Base-by-base conservation (phyloP, 2,113 vertebrate species). In the Sebastes schlegelii region DNA sequence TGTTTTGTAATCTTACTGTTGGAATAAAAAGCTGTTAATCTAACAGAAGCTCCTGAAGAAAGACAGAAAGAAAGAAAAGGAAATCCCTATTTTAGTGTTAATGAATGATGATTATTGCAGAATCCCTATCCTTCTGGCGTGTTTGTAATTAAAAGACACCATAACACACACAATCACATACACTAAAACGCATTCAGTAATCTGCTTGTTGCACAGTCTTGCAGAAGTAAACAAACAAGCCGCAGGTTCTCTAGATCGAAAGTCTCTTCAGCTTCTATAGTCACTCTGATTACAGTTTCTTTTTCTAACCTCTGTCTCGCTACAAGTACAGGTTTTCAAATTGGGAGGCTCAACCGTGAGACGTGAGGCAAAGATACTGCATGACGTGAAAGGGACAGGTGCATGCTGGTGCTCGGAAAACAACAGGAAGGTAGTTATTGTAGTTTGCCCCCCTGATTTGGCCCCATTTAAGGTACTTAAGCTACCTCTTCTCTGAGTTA, bases 71-170 rank as follows among this genome's bases (percentile, higher is more conserved):
- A 19, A 61, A 45, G 21, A 62, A 76, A 19, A 61, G 26, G 21
- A 62, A 76, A 77, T 61, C 40, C 70, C 80, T 54, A 42, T 68
- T 84, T 83, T 63, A 26, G 57, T 17, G 54, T 75, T 86, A 82
- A 87, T 79, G 61, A 86, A 62, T 1, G 13, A 42, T 80, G 65
- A 80, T 88, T 82, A 69, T 78, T 79, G 60, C 74, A 84, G 63
- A 72, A 19, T 63, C 77, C 85, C 67, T 42, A 19, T 63, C 77
- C 85, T 70, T 42, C 54, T 64, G 83, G 74, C 79, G 0, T 54
- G 54, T 78, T 81, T 57, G 61, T 87, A 88, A 82, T 88, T 82
- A 77, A 80, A 57, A 82, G 34, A 74, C 34, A 67, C 40, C 9
- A 17, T 8, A 57, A 54, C 58, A 69, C 62, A 67, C 16, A 77